Percentiles rank a stretch among this genome's conserved stretches.
Conservation (phyloP, 2,113 vertebrate genomes). For the Corythornis madagascariensis region DNA sequence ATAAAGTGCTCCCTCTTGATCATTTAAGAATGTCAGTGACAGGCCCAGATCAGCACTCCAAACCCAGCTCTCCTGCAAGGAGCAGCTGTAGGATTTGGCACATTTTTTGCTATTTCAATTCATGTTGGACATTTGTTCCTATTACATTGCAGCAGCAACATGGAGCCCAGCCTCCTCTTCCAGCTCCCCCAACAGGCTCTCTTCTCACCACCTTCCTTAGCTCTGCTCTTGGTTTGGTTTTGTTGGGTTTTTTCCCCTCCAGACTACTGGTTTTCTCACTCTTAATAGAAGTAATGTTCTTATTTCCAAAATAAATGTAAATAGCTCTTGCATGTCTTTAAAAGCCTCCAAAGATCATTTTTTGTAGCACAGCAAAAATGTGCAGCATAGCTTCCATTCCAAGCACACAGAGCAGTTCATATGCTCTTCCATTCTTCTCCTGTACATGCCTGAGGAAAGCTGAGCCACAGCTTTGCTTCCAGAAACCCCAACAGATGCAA, state of each 20-base stretch:
- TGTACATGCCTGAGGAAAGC: background rate
- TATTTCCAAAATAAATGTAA: background rate
- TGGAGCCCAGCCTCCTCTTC: background rate
- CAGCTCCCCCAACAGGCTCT: background rate
- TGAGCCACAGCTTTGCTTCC: background rate
- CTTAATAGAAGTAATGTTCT: background rate
- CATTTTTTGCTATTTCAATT: background rate
- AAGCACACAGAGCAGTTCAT: background rate
- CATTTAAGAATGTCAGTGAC: background rate
- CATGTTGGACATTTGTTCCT: background rate
- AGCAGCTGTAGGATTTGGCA: background rate
- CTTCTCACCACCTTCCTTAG: background rate
- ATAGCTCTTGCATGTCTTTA: background rate
- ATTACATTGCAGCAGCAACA: background rate
- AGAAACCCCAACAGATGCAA: background rate
- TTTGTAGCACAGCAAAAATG: background rate
- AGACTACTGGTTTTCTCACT: background rate
- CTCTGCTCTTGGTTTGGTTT: background rate
- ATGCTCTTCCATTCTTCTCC: background rate
- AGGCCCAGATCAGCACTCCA: background rate
- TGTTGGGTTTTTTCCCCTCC: background rate
- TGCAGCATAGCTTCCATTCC: background rate
- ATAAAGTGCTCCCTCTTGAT: background rate
- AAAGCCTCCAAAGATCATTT: background rate
- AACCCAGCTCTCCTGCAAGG: background rate